A percentile compares a stretch with the other conserved stretches of the same genome.
phyloP scores from a whole-genome alignment of 2,888 invertebrate genomes.

The Coleophora flavipennella region DNA sequence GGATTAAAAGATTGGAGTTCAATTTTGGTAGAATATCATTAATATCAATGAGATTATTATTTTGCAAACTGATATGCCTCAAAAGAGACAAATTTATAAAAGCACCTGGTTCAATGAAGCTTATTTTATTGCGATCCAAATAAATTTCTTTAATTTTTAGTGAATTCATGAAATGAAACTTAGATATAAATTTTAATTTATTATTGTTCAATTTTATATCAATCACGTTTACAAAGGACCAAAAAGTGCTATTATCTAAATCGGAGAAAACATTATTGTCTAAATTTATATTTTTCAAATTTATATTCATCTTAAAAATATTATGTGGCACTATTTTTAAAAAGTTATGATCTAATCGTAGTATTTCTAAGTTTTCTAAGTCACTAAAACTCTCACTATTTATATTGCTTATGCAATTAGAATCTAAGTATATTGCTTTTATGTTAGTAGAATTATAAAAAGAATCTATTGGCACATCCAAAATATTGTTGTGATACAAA shows the following conservation, averaged over 20 bases:
- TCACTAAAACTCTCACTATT: constrained; percentile 85
- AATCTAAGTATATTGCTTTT: constrained; percentile 85
- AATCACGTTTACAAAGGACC: constrained; percentile 78
- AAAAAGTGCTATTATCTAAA: constrained; percentile 84
- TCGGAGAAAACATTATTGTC: constrained; percentile 89
- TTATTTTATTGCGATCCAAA: constrained; percentile 88
- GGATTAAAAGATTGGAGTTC: constrained; percentile 78
- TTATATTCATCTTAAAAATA: constrained; percentile 82
- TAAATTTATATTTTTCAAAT: constrained; percentile 84
- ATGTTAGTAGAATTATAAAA: constrained; percentile 86
- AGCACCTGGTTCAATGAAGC: constrained; percentile 84
- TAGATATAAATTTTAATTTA: constrained; percentile 79
- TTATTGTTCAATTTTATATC: constrained; percentile 90
- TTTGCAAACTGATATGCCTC: constrained; percentile 88
- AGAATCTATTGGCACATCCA: constrained; percentile 87
- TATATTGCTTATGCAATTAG: constrained; percentile 87
- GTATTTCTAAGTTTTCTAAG: constrained; percentile 81
- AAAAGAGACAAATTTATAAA: constrained; percentile 81
- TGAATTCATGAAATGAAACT: constrained; percentile 83
- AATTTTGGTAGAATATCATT: constrained; percentile 85
- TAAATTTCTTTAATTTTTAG: constrained; percentile 85
- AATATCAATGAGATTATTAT: constrained; percentile 82
- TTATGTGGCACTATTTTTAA: constrained; percentile 85
- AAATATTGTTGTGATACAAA: constrained; percentile 90
- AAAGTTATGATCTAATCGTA: constrained; percentile 89